Evolutionary conservation across 2,797 vertebrate species (phyloP).

Genomic region (Merluccius polli): DNA sequence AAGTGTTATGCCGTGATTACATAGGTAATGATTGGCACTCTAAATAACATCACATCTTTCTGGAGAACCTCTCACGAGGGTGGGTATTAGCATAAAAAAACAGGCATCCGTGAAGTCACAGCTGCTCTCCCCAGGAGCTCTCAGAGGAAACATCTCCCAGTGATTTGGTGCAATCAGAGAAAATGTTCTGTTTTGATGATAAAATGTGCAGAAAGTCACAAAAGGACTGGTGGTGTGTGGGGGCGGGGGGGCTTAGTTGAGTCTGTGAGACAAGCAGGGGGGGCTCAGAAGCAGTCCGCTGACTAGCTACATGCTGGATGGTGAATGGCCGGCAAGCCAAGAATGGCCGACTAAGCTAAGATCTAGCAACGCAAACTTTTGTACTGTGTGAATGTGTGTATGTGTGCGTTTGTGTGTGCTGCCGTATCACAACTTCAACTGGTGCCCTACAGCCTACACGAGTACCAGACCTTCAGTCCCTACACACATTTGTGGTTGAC

Average conservation of each 20-base stretch:
- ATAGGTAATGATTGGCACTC: constrained; percentile 76
- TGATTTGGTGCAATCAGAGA: constrained; percentile 75
- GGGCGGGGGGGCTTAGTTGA: constrained; percentile 12
- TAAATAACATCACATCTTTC: constrained; percentile 67
- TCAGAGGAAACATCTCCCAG: constrained; percentile 57
- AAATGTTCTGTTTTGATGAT: constrained; percentile 60
- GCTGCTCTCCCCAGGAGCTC: constrained; percentile 71
- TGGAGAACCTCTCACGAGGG: constrained; percentile 72
- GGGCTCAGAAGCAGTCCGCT: neutral
- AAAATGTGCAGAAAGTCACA: constrained; percentile 43
- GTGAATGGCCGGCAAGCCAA: neutral
- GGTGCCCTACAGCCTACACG: constrained; percentile 46
- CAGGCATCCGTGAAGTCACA: constrained; percentile 68
- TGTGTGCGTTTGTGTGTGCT: neutral
- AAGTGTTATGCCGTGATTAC: constrained; percentile 56
- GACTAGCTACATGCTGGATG: neutral
- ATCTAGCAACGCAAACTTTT: constrained; percentile 1
- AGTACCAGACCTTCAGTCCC: constrained; percentile 53
- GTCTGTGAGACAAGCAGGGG: neutral
- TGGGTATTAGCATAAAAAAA: constrained; percentile 75
- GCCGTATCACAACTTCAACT: constrained; percentile 25
- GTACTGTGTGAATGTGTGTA: constrained; percentile 4
- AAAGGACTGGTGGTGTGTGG: constrained; percentile 13
- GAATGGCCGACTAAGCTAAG: neutral
- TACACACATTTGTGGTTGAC: constrained; percentile 61